Base-by-base conservation (phyloP, 2,113 vertebrate species). In the Indri indri region DNA sequence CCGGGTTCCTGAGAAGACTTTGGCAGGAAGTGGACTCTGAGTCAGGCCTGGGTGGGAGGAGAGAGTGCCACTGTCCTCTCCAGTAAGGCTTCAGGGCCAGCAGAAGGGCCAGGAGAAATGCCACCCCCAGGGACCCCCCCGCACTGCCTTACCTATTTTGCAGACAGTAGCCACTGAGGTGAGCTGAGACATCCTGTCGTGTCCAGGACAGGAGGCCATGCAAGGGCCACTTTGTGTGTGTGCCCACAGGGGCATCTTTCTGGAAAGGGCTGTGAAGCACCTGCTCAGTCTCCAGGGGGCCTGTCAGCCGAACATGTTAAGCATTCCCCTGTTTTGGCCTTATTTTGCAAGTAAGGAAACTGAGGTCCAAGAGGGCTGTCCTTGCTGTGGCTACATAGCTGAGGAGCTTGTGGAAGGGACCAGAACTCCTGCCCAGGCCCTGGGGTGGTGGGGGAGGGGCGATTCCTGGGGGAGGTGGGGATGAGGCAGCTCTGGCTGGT, bases 401-500 rank as follows among this genome's bases (percentile, higher is more conserved):
- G 34, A 74, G n/a, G 5, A 54, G 66, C 45, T 89, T 93, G 87
- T 57, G 9, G 23, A 73, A 74, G 85, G 54, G 8, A 47, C 50
- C n/a, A 40, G 89, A 74, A 80, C 4, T 17, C 30, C 40, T 66
- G 4, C 47, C 32, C 9, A 86, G 42, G 40, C 18, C 20, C n/a
- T 34, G 0, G 52, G n/a, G 16, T 30, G 16, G 2, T 17, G 12
- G 57, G 6, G 86, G 45, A 25, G 17, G 32, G 82, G 12, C 11
- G 57, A 63, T 90, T 93, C 82, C 73, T 89, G 37, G 34, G 42
- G 37, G 70, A 89, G 37, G 12, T 14, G 23, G 23, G 7, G 22
- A 90, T 89, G 94, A 92, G 92, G 81, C 45, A 71, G 84, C 42
- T 71, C 86, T 74, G 45, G 59, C 88, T 52, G 40, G 42, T 59